Evolutionary conservation across 2,888 invertebrate genomes (phyloP).

Genomic region (Callyntrura sp.): DNA sequence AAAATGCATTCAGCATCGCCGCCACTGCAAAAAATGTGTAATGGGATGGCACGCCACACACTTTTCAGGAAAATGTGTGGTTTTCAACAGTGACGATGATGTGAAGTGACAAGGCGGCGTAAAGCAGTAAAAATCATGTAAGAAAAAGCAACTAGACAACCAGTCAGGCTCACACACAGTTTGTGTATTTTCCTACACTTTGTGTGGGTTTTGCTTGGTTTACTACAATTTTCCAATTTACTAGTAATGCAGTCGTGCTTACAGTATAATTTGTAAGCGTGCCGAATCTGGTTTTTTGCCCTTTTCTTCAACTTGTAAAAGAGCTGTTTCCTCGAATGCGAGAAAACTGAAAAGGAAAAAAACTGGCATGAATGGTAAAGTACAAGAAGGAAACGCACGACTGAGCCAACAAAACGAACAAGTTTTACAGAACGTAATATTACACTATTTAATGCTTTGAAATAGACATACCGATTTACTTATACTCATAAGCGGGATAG

Average conservation of each 20-base stretch:
- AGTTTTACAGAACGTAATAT: conserved; percentile 36
- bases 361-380: conserved; percentile 62
- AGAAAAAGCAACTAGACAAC: conserved; percentile 62
- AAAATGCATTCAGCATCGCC: not conserved
- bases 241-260: conserved; percentile 72
- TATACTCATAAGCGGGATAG: not conserved
- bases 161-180: conserved; percentile 30
- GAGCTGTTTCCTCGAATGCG: conserved; percentile 61
- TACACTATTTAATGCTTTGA: not conserved
- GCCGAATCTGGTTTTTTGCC: conserved; percentile 82
- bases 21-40: conserved; percentile 48
- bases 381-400: conserved; percentile 76
- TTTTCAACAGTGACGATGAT: conserved; percentile 56
- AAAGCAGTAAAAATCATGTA: conserved; percentile 46
- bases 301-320: conserved; percentile 65
- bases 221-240: conserved; percentile 82
- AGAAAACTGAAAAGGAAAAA: conserved; percentile 45
- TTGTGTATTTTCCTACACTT: conserved; percentile 55
- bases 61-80: conserved; percentile 71
- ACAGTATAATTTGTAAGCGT: conserved; percentile 80
- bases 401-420: conserved; percentile 66
- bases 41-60: conserved; percentile 39
- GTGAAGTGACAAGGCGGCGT: conserved; percentile 62
- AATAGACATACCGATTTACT: not conserved
- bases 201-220: conserved; percentile 79